Percentiles rank a stretch among this genome's conserved stretches.
These are phyloP conservation scores for Potorous gilbertii DNA, from an alignment of 2,797 vertebrate species.

Conservation along the genomic window DNA sequence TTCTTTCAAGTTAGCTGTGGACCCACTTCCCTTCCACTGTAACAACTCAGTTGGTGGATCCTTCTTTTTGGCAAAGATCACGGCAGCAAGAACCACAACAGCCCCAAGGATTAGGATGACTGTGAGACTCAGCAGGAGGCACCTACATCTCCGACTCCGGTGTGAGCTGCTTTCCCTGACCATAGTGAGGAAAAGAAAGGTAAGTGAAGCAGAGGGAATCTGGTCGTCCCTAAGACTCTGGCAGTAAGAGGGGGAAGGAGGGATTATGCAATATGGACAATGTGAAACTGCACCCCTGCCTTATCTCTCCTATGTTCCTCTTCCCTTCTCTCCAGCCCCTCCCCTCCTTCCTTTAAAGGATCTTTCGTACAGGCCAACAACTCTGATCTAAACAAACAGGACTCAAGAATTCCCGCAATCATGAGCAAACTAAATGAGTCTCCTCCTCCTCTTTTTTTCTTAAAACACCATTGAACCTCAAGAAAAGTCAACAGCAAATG, in stretches of 20 bases:
- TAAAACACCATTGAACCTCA: background rate
- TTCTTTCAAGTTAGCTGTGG: constrained; percentile 88
- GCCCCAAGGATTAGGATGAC: constrained; percentile 60
- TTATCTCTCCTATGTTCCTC: background rate
- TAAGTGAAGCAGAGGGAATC: background rate
- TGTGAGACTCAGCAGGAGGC: constrained; percentile 56
- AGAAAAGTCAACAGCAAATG: background rate
- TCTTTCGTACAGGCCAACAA: background rate
- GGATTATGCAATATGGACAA: background rate
- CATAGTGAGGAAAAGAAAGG: constrained; percentile 55
- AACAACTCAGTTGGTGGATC: accelerated
- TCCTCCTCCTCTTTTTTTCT: background rate
- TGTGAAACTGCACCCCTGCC: background rate
- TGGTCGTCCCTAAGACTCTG: background rate
- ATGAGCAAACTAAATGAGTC: background rate
- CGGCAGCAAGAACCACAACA: constrained; percentile 37
- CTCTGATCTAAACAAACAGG: background rate
- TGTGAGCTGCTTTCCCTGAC: constrained; percentile 49
- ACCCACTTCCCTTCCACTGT: constrained; percentile 85
- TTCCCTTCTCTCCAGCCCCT: constrained; percentile 36
- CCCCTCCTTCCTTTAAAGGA: background rate
- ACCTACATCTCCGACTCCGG: constrained; percentile 2
- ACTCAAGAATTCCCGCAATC: background rate
- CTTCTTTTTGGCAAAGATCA: background rate
- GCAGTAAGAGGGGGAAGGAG: background rate